Evolutionary conservation across 1,140 invertebrate genomes (phyloP).

Genomic region (Tetranychus cinnabarinus): DNA sequence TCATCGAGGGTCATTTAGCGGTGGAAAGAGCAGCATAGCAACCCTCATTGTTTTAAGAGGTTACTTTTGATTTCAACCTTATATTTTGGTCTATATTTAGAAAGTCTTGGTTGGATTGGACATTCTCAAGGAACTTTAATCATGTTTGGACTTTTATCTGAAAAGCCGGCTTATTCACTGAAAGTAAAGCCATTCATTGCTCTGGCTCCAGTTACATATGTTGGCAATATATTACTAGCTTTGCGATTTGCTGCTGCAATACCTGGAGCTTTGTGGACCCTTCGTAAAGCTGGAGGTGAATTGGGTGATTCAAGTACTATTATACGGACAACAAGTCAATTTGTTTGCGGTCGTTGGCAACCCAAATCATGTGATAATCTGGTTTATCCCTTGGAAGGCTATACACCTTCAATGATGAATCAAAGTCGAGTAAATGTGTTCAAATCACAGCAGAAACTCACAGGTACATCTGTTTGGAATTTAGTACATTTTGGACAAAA

Average conservation of each 20-base stretch:
- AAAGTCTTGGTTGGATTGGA: constrained; percentile 28
- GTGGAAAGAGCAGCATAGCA: too few species aligned
- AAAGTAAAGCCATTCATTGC: constrained; percentile 30
- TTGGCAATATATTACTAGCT: constrained; percentile 41
- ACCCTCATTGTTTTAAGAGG: too few species aligned
- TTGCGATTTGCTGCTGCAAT: constrained; percentile 11
- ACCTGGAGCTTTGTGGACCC: neutral
- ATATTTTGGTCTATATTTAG: neutral
- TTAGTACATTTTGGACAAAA: constrained; percentile 32
- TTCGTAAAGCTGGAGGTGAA: neutral
- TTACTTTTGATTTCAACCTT: neutral
- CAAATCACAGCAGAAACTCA: constrained; percentile 36
- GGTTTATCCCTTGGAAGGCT: neutral
- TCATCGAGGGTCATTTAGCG: too few species aligned
- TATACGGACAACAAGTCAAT: neutral
- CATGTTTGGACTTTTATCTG: constrained; percentile 36
- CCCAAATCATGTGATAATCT: neutral
- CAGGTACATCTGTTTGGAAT: constrained; percentile 52
- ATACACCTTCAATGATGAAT: neutral
- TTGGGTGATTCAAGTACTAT: neutral
- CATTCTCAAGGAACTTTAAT: constrained; percentile 36
- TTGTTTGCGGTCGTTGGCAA: neutral
- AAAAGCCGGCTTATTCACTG: constrained; percentile 33
- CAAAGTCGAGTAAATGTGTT: constrained; percentile 38
- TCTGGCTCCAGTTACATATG: constrained; percentile 46